These are phyloP conservation scores for Casuarius casuarius DNA, from an alignment of 2,113 vertebrate genomes.

Conservation along the genomic window DNA sequence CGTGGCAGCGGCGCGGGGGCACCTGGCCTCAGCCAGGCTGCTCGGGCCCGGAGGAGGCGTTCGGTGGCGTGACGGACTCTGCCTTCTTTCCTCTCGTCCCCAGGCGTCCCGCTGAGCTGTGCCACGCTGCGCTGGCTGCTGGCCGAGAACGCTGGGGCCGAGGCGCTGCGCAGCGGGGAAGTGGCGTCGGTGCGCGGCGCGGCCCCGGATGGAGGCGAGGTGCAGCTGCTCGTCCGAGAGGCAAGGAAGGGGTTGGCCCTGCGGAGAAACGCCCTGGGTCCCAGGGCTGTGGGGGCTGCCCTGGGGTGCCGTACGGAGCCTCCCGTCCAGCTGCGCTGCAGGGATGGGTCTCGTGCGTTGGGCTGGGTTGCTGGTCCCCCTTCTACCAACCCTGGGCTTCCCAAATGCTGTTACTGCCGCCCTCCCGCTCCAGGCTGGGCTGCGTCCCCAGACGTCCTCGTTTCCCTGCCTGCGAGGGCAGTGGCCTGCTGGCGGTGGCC, in stretches of 20 bases:
- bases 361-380: rapidly evolving
- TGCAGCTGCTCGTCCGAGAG: conserved; percentile 84
- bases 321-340: not conserved
- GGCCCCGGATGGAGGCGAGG: conserved; percentile 75
- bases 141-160: conserved; percentile 60
- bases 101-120: conserved; percentile 70
- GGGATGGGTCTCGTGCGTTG: not conserved
- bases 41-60: rapidly evolving
- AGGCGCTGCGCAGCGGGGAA: not conserved
- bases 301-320: not conserved
- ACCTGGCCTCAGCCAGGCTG: not conserved
- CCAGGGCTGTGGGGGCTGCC: not conserved
- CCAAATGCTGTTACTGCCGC: not conserved
- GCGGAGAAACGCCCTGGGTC: not conserved
- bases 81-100: not conserved
- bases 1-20: no score
- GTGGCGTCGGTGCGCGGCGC: conserved; percentile 69
- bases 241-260: conserved; percentile 71
- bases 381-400: not conserved
- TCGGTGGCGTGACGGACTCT: rapidly evolving
- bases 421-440: not conserved
- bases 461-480: not conserved
- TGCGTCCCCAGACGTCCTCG: not conserved
- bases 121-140: conserved; percentile 88
- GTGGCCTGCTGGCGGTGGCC: not conserved